A percentile compares a stretch with the other conserved stretches of the same genome.
These are phyloP conservation scores for Gryllus bimaculatus DNA, from an alignment of 1,140 invertebrate species.

Conservation along the genomic window DNA sequence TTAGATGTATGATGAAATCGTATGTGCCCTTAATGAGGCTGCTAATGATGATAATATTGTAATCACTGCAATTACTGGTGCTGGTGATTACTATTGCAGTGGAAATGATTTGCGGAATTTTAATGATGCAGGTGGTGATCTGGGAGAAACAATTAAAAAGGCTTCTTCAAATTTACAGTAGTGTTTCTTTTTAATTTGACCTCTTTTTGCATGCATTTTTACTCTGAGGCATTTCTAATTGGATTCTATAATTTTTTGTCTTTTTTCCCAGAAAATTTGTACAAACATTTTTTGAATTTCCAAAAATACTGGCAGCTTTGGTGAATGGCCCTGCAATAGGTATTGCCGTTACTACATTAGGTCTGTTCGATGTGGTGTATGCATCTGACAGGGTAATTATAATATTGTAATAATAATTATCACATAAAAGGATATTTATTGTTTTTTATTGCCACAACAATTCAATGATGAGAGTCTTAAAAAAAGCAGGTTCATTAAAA, in stretches of 20 bases:
- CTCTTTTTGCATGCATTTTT: background rate
- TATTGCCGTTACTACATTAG: conserved; percentile 70
- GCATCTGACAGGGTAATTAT: conserved; percentile 55
- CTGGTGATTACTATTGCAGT: conserved; percentile 71
- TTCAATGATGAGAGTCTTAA: no score
- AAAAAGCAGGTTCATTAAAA: no score
- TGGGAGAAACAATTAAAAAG: conserved; percentile 27
- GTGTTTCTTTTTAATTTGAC: background rate
- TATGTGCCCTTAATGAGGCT: conserved; percentile 54
- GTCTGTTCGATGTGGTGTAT: conserved; percentile 82
- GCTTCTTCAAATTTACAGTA: background rate
- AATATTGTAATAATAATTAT: no score
- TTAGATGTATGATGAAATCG: conserved; percentile 59
- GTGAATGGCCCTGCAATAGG: conserved; percentile 94
- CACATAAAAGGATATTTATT: no score
- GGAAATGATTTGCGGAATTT: conserved; percentile 75
- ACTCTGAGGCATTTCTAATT: background rate
- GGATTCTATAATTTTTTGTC: background rate
- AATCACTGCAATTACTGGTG: conserved; percentile 62
- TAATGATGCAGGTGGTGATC: conserved; percentile 32
- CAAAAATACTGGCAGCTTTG: conserved; percentile 78
- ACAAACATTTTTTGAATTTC: conserved; percentile 70
- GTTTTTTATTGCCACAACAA: no score
- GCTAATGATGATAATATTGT: conserved; percentile 50
- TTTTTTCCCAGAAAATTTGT: conserved; percentile 54